phyloP scores from a whole-genome alignment of 2,797 vertebrate genomes.

The Hippocampus kuda region DNA sequence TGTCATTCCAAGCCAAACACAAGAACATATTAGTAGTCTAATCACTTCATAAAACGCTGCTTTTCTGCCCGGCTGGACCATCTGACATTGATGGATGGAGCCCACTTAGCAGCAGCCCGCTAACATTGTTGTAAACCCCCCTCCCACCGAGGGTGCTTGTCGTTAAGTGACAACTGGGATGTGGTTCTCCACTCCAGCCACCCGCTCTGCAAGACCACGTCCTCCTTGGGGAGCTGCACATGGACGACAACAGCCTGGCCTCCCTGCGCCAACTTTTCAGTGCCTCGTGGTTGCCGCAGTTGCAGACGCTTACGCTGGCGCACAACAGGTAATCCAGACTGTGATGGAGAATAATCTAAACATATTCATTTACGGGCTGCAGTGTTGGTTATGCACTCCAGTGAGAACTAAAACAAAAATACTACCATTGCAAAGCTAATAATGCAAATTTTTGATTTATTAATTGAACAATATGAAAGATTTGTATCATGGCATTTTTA shows the following conservation, averaged over 20 bases:
- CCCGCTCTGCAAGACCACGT: constrained; percentile 81
- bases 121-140: constrained; percentile 43
- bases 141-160: constrained; percentile 9
- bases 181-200: constrained; percentile 54
- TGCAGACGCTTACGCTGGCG: constrained; percentile 70
- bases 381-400: not conserved
- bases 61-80: constrained; percentile 35
- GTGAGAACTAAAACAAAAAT: not conserved
- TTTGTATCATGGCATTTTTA: too few species aligned
- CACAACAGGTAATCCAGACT: constrained; percentile 73
- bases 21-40: not conserved
- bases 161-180: constrained; percentile 20
- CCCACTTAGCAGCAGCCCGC: constrained; percentile 15
- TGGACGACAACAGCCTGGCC: constrained; percentile 86
- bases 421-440: not conserved
- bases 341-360: not conserved
- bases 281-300: constrained; percentile 80
- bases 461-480: too few species aligned
- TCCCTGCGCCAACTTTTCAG: constrained; percentile 64
- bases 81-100: constrained; percentile 36
- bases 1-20: not conserved
- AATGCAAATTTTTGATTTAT: not conserved
- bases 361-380: not conserved
- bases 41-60: not conserved
- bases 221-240: constrained; percentile 78